A percentile compares a stretch with the other conserved stretches of the same genome.
These are phyloP conservation scores for Melanotaenia trifasciata DNA, from an alignment of 2,797 vertebrate species.

Conservation along the genomic window DNA sequence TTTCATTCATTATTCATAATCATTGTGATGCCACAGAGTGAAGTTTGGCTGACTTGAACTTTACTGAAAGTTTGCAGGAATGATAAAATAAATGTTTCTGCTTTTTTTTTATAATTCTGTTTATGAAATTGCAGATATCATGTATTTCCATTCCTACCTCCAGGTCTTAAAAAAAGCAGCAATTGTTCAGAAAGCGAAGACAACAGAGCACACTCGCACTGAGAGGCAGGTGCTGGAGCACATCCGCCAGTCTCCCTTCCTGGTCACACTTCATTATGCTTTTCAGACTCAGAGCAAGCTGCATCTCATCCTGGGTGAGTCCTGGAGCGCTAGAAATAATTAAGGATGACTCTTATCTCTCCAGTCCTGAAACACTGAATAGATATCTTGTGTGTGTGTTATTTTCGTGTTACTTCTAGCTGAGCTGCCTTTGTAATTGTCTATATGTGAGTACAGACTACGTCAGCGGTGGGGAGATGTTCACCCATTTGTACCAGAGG, in stretches of 20 bases:
- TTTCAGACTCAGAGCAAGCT: constrained; percentile 95
- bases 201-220: constrained; percentile 91
- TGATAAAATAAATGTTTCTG: background rate
- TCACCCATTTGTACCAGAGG: constrained; percentile 93
- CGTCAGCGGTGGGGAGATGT: constrained; percentile 94
- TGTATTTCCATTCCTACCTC: background rate
- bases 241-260: constrained; percentile 93
- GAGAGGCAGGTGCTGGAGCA: constrained; percentile 93
- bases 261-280: constrained; percentile 94
- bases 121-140: background rate
- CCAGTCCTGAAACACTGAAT: constrained; percentile 21
- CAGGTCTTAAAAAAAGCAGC: constrained; percentile 94
- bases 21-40: background rate
- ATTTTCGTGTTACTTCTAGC: constrained; percentile 36
- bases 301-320: constrained; percentile 93
- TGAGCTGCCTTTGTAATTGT: constrained; percentile 47
- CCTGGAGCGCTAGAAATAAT: background rate
- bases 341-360: background rate
- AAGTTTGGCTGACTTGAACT: background rate
- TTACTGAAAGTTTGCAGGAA: background rate
- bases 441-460: constrained; percentile 85
- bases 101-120: background rate
- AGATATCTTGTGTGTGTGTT: constrained; percentile 6
- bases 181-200: constrained; percentile 93
- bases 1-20: background rate